phyloP scores from a whole-genome alignment of 2,113 vertebrate species.

The Percina caprodes region DNA sequence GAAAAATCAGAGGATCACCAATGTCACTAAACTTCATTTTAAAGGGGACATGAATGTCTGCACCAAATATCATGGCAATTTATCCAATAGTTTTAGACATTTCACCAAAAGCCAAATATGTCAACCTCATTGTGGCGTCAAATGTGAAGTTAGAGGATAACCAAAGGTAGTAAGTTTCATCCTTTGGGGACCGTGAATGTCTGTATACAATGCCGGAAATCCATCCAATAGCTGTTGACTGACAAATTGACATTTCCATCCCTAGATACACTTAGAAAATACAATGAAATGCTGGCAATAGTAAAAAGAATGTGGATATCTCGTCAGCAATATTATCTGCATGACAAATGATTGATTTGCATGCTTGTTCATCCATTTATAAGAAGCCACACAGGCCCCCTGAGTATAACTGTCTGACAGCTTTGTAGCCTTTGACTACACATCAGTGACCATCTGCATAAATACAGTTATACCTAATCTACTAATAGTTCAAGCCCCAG shows the following conservation, averaged over 20 bases:
- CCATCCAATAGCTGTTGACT: not conserved
- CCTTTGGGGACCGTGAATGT: not conserved
- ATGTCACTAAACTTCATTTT: not conserved
- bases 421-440: constrained; percentile 42
- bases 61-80: not conserved
- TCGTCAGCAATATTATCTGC: constrained; percentile 42
- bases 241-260: not conserved
- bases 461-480: constrained; percentile 47
- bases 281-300: not conserved
- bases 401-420: constrained; percentile 39
- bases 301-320: not conserved
- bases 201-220: not conserved
- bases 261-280: not conserved
- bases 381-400: constrained; percentile 36
- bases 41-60: not conserved
- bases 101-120: not conserved
- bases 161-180: not conserved
- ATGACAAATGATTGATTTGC: constrained; percentile 60
- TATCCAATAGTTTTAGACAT: not conserved
- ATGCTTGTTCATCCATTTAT: constrained; percentile 51
- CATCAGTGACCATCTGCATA: constrained; percentile 31
- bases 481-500: constrained; percentile 28
- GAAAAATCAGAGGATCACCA: not conserved
- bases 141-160: not conserved
- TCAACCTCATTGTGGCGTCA: not conserved